These are phyloP conservation scores for Trididemnum nubilum DNA, from an alignment of 23 tunicate species.

Conservation along the genomic window DNA sequence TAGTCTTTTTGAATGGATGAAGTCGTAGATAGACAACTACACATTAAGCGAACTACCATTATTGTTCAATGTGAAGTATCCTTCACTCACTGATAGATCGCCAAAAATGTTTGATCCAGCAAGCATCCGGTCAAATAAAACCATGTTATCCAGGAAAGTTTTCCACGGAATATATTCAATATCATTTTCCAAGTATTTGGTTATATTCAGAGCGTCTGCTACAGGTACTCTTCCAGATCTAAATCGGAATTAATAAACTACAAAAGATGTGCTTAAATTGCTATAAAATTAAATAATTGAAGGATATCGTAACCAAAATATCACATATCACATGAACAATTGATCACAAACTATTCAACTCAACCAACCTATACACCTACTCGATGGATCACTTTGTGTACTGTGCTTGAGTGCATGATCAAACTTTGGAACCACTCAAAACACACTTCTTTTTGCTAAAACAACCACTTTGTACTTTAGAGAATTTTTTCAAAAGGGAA, in stretches of 20 bases:
- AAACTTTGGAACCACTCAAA: too few relatives aligned
- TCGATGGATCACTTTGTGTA: background rate
- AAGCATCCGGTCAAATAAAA: conserved; percentile 60
- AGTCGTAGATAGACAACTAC: too few relatives aligned
- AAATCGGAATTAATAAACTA: background rate
- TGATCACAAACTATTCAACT: background rate
- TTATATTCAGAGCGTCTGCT: conserved; percentile 41
- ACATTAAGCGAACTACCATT: too few relatives aligned
- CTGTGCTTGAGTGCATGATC: conserved; percentile 8
- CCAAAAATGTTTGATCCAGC: conserved; percentile 60
- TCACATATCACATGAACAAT: too few relatives aligned
- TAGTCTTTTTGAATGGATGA: too few relatives aligned
- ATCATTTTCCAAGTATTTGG: conserved; percentile 54
- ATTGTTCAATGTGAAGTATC: too few relatives aligned
- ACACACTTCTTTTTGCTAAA: too few relatives aligned
- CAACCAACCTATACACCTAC: background rate
- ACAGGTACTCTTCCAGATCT: conserved; percentile 51
- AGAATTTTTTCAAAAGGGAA: too few relatives aligned
- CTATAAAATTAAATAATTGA: too few relatives aligned
- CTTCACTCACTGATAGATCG: conserved; percentile 56
- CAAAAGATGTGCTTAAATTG: too few relatives aligned
- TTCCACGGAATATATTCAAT: conserved; percentile 71
- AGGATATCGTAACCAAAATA: too few relatives aligned
- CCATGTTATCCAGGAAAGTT: conserved; percentile 48
- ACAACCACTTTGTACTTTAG: too few relatives aligned